Evolutionary conservation across 2,797 vertebrate species (phyloP).

Genomic region (Leptatherina wallacei): DNA sequence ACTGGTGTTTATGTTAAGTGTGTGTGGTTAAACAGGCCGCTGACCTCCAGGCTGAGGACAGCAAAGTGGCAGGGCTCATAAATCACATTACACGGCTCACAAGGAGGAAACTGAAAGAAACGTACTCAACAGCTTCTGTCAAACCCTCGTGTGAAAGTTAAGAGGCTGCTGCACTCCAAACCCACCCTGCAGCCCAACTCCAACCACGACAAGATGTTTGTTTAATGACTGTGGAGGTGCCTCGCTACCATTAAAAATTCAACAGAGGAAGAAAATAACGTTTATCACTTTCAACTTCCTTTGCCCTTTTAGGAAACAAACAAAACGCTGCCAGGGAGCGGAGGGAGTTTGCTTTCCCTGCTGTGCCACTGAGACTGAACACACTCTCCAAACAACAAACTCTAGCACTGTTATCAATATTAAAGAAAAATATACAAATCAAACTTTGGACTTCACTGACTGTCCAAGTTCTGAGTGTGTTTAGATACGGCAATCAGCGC

Average conservation of each 20-base stretch:
- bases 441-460: constrained; percentile 43
- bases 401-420: constrained; percentile 54
- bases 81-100: constrained; percentile 69
- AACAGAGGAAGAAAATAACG: constrained; percentile 66
- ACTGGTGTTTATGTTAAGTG: constrained; percentile 39
- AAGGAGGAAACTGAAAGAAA: constrained; percentile 64
- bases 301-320: constrained; percentile 59
- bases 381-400: constrained; percentile 58
- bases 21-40: constrained; percentile 37
- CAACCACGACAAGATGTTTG: constrained; percentile 68
- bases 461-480: constrained; percentile 45
- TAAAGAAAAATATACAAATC: constrained; percentile 62
- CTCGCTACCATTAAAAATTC: constrained; percentile 59
- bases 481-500: constrained; percentile 53
- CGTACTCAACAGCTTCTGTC: constrained; percentile 63
- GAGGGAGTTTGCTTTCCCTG: constrained; percentile 40
- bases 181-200: constrained; percentile 23
- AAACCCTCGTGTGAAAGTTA: constrained; percentile 61
- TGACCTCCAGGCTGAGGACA: constrained; percentile 50
- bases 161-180: constrained; percentile 40
- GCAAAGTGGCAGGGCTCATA: constrained; percentile 59
- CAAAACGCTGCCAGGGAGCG: constrained; percentile 42
- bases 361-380: constrained; percentile 30
- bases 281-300: constrained; percentile 74
- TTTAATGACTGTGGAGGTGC: constrained; percentile 71